Conservation (phyloP, 2,113 vertebrate genomes). For the Acanthisitta chloris region DNA sequence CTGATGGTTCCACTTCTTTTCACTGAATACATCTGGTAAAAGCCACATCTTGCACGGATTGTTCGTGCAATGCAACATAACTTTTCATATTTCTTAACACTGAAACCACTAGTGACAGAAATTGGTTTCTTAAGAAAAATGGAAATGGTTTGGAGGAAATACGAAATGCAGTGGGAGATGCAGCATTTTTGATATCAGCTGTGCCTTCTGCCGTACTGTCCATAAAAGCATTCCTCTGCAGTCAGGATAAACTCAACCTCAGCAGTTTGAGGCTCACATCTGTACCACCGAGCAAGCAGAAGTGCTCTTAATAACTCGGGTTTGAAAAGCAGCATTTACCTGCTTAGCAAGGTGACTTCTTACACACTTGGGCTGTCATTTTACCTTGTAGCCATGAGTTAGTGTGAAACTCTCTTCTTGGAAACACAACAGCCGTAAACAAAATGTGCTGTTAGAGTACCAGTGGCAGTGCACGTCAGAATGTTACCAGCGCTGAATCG, state of each 20-base stretch:
- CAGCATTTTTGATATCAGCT: not conserved
- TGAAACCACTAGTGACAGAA: not conserved
- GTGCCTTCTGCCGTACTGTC: not conserved
- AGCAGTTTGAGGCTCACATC: not conserved
- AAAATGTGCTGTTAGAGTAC: not conserved
- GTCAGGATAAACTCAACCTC: not conserved
- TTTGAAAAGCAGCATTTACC: not conserved
- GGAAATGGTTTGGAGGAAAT: not conserved
- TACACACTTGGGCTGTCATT: not conserved
- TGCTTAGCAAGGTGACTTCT: not conserved
- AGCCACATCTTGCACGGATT: not conserved
- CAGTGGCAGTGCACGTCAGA: not conserved
- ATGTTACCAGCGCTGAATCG: not conserved
- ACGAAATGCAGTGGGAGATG: not conserved
- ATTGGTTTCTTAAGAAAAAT: not conserved
- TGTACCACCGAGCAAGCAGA: not conserved
- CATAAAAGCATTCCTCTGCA: not conserved
- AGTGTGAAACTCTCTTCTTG: not conserved
- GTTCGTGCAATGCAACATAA: rapidly evolving
- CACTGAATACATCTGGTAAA: not conserved
- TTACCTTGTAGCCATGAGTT: not conserved
- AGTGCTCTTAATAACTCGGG: not conserved
- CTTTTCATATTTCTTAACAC: not conserved
- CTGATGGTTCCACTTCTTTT: not conserved
- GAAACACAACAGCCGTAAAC: conserved; percentile 19